These are phyloP conservation scores for Caenorhabditis sp. DNA, from an alignment of 2,888 invertebrate genomes.

Conservation along the genomic window DNA sequence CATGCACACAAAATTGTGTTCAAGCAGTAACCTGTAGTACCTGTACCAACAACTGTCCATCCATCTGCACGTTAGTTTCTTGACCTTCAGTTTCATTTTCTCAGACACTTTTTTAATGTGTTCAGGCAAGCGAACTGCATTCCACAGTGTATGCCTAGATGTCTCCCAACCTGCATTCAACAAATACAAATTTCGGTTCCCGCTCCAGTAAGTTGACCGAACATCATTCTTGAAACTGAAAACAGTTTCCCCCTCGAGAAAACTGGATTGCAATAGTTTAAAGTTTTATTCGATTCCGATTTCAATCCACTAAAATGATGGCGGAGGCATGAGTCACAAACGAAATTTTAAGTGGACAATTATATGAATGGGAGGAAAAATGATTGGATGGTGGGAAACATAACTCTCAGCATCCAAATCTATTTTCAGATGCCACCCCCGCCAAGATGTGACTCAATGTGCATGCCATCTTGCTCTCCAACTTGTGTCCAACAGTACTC, in stretches of 20 bases:
- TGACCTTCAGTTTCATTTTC: not conserved
- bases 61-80: constrained; percentile 66
- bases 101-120: constrained; percentile 3
- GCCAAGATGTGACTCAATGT: constrained; percentile 70
- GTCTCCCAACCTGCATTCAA: constrained; percentile 74
- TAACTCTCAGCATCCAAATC: not conserved
- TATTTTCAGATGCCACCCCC: constrained; percentile 38
- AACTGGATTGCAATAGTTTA: constrained; percentile 9
- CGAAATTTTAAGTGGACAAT: not conserved
- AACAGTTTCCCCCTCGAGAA: not conserved
- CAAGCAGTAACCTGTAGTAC: constrained; percentile 75
- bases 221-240: not conserved
- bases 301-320: not conserved
- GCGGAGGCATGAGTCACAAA: constrained; percentile 18
- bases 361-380: not conserved
- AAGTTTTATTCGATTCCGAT: constrained; percentile 29
- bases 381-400: constrained; percentile 18
- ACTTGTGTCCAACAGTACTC: constrained; percentile 71
- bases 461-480: constrained; percentile 72
- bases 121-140: constrained; percentile 70
- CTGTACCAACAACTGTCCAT: constrained; percentile 73
- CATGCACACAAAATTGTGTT: constrained; percentile 58
- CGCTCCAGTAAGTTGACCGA: constrained; percentile 45
- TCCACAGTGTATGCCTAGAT: constrained; percentile 73
- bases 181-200: constrained; percentile 67